These are phyloP conservation scores for Mormyrops boulengeri DNA, from an alignment of 2,797 vertebrate species.

Conservation along the genomic window DNA sequence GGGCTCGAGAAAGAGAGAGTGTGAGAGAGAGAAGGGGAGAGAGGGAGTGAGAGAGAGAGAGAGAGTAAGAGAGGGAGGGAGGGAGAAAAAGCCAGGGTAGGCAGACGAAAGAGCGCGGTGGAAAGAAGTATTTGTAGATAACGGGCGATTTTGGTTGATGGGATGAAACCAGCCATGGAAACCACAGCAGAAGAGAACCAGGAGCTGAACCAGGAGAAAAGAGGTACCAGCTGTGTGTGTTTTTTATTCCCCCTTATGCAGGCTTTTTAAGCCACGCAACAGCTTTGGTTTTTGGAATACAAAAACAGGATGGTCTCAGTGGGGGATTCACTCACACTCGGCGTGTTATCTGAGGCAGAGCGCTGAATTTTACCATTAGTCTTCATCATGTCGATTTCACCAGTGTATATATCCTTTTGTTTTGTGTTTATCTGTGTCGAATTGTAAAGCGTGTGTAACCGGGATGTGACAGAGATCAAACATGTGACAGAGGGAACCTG, in stretches of 20 bases:
- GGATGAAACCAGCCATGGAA: conserved; percentile 95
- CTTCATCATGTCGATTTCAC: background rate
- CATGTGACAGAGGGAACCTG: background rate
- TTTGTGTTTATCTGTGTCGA: background rate
- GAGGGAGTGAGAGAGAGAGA: background rate
- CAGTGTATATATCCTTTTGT: background rate
- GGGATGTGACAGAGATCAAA: background rate
- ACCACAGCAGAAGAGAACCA: conserved; percentile 86
- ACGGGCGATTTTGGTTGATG: conserved; percentile 85
- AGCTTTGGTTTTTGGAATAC: conserved; percentile 45
- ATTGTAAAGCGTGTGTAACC: background rate
- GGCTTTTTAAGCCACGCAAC: conserved; percentile 54
- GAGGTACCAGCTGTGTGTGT: conserved; percentile 70
- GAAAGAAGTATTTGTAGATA: conserved; percentile 58
- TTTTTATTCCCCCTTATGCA: conserved; percentile 32
- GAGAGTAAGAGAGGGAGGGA: background rate
- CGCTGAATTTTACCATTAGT: background rate
- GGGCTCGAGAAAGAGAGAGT: conserved; percentile 25
- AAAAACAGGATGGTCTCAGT: conserved; percentile 35
- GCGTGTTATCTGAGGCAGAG: background rate
- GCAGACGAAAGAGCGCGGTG: background rate
- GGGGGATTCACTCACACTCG: background rate
- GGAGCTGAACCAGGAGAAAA: conserved; percentile 93
- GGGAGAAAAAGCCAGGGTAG: background rate
- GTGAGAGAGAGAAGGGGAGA: conserved; percentile 12